These are phyloP conservation scores for honey bee (Apis mellifera) DNA, from an alignment of 1,140 invertebrate genomes.

Conservation along the genomic window DNA sequence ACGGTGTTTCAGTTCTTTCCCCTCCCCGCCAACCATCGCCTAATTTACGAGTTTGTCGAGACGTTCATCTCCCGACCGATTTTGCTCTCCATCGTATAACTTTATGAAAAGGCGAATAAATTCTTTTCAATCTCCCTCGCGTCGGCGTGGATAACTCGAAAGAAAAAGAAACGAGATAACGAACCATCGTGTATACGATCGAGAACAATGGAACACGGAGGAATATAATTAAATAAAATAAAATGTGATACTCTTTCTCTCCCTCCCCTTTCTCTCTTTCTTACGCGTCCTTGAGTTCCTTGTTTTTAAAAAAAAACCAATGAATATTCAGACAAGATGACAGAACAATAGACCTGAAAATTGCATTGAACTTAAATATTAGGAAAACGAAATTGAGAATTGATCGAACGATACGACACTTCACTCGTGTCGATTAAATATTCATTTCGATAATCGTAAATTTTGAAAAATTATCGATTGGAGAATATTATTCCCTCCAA, in stretches of 20 bases:
- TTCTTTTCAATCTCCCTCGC: neutral
- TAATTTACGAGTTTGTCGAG: slow-evolving; percentile 22
- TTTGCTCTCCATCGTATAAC: neutral
- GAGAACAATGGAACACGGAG: neutral
- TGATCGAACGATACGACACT: neutral
- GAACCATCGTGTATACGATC: neutral
- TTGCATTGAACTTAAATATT: slow-evolving; percentile 29
- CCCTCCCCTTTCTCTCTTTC: too few relatives aligned
- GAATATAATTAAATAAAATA: neutral
- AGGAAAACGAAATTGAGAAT: slow-evolving; percentile 4
- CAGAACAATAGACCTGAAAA: slow-evolving; percentile 8
- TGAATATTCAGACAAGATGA: slow-evolving; percentile 2
- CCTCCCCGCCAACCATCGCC: neutral
- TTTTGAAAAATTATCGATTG: neutral
- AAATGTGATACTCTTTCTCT: neutral
- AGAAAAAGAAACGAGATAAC: slow-evolving; percentile 10
- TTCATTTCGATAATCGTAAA: neutral
- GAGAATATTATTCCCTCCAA: neutral
- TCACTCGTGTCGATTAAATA: neutral
- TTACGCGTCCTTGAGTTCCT: neutral
- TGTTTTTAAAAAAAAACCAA: slow-evolving; percentile 3
- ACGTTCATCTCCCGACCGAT: neutral
- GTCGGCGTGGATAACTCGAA: neutral
- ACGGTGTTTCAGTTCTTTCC: neutral
- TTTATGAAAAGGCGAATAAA: neutral